A percentile compares a stretch with the other conserved stretches of the same genome.
These are phyloP conservation scores for Anabas testudineus DNA, from an alignment of 2,797 vertebrate species.

Conservation along the genomic window DNA sequence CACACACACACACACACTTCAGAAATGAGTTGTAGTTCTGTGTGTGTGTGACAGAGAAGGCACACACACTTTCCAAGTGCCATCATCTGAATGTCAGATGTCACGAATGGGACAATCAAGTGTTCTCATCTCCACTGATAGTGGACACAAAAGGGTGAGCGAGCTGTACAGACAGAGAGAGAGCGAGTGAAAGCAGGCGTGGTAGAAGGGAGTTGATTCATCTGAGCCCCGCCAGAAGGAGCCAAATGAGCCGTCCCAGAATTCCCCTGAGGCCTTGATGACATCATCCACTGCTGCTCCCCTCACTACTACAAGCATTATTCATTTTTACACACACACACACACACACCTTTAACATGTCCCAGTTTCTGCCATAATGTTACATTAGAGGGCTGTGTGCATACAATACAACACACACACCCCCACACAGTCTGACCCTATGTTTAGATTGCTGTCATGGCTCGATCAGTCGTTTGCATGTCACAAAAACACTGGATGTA, in stretches of 20 bases:
- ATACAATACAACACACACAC: background rate
- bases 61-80: background rate
- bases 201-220: background rate
- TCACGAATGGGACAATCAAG: slow-evolving; percentile 16
- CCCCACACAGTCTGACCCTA: background rate
- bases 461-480: background rate
- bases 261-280: slow-evolving; percentile 50
- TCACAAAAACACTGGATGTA: too few relatives aligned
- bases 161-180: slow-evolving; percentile 8
- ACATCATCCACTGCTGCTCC: slow-evolving; percentile 47
- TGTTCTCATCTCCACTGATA: slow-evolving; percentile 28
- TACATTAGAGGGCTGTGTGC: background rate
- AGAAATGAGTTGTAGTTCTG: background rate
- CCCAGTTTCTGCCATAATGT: slow-evolving; percentile 30
- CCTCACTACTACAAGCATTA: slow-evolving; percentile 18
- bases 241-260: slow-evolving; percentile 52
- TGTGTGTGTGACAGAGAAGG: background rate
- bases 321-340: slow-evolving; percentile 43
- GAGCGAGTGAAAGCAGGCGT: background rate
- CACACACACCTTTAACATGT: background rate
- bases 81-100: slow-evolving; percentile 16
- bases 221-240: slow-evolving; percentile 8
- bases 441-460: background rate
- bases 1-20: slow-evolving; percentile 21
- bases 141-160: slow-evolving; percentile 35